phyloP scores from a whole-genome alignment of 1,140 invertebrate species.

The Amphibalanus amphitrite region DNA sequence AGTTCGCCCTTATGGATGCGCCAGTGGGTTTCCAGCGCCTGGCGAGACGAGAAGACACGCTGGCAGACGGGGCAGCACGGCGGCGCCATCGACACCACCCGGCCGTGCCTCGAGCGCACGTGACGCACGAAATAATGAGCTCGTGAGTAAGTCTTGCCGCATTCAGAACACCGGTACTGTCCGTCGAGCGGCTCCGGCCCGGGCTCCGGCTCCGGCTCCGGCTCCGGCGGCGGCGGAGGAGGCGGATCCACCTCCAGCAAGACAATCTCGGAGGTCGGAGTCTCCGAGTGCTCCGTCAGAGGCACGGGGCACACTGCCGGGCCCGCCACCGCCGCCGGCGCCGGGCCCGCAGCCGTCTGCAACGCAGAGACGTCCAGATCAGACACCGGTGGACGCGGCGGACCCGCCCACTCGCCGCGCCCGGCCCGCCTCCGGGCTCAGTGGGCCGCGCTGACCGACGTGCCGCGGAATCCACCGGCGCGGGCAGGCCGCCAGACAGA shows the following conservation, averaged over 20 bases:
- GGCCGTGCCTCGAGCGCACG: background rate
- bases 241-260: too few relatives aligned
- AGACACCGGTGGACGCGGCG: background rate
- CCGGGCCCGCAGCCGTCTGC: background rate
- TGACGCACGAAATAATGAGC: background rate
- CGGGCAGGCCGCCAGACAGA: background rate
- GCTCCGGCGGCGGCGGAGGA: too few relatives aligned
- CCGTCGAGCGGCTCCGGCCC: background rate
- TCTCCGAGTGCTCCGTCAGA: too few relatives aligned
- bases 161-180: background rate
- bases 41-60: background rate
- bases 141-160: background rate
- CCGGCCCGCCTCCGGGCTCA: too few relatives aligned
- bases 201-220: too few relatives aligned
- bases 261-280: too few relatives aligned
- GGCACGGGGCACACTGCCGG: too few relatives aligned
- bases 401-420: too few relatives aligned
- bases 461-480: too few relatives aligned
- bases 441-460: too few relatives aligned
- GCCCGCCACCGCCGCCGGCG: too few relatives aligned
- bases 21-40: background rate
- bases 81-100: background rate
- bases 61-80: background rate
- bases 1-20: conserved; percentile 25
- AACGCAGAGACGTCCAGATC: background rate